These are phyloP conservation scores for Hippocampus mohnikei DNA, from an alignment of 2,113 vertebrate species.

Conservation along the genomic window DNA sequence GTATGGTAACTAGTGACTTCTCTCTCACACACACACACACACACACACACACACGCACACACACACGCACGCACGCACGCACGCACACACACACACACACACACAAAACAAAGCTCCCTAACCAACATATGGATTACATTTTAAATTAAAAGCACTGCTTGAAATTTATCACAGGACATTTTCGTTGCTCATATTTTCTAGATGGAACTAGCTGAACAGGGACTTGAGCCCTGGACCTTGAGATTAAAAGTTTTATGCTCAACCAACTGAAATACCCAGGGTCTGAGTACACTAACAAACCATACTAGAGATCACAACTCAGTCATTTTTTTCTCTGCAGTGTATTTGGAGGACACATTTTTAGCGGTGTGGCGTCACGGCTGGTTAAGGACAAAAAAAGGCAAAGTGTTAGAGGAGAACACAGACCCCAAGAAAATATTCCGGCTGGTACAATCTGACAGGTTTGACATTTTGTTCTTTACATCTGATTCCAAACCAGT, in stretches of 20 bases:
- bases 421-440: conserved; percentile 75
- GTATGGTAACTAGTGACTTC: no score
- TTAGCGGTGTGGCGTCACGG: conserved; percentile 85
- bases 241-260: neutral
- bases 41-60: no score
- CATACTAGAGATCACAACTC: neutral
- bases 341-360: conserved; percentile 75
- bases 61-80: no score
- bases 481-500: neutral
- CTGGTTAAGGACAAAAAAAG: conserved; percentile 75
- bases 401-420: conserved; percentile 73
- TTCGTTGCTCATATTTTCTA: no score
- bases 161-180: no score
- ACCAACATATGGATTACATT: no score
- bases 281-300: conserved; percentile 10
- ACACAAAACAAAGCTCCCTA: no score
- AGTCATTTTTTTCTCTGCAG: conserved; percentile 44
- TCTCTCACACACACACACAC: no score
- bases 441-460: conserved; percentile 76
- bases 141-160: no score
- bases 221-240: neutral
- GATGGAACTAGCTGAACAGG: neutral
- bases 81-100: no score
- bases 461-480: conserved; percentile 52
- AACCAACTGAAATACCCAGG: conserved; percentile 74